Evolutionary conservation across 2,888 invertebrate species (phyloP).

Genomic region (Tortrix viridana): DNA sequence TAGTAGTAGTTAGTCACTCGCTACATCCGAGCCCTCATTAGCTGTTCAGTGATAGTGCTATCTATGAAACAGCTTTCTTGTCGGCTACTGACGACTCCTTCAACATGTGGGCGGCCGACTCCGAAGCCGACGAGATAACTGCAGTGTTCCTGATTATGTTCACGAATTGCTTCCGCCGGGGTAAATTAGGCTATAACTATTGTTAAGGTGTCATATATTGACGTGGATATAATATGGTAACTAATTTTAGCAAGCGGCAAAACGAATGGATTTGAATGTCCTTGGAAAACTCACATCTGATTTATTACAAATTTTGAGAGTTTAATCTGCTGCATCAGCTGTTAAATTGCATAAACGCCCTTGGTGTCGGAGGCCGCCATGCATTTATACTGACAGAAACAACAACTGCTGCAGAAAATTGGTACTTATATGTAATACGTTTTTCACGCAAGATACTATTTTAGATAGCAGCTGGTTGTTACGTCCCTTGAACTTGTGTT

Average conservation of each 20-base stretch:
- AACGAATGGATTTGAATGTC: too few species aligned
- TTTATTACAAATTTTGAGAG: too few species aligned
- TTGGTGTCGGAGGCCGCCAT: too few species aligned
- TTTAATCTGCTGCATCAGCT: too few species aligned
- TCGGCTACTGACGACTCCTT: conserved; percentile 10
- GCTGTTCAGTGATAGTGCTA: conserved; percentile 3
- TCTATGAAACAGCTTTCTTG: conserved; percentile 14
- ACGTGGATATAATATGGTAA: too few species aligned
- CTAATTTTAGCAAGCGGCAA: too few species aligned
- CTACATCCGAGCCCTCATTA: conserved; percentile 9
- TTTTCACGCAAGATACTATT: too few species aligned
- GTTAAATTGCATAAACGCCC: too few species aligned
- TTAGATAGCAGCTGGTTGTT: not conserved
- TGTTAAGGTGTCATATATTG: conserved; percentile 15
- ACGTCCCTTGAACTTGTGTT: conserved; percentile 25
- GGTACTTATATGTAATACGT: too few species aligned
- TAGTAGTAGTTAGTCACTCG: conserved; percentile 7
- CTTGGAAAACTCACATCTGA: too few species aligned
- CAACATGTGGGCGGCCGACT: conserved; percentile 52
- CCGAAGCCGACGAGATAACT: conserved; percentile 57
- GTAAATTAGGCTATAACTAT: conserved; percentile 16
- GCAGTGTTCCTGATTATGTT: conserved; percentile 46
- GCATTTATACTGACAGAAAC: too few species aligned
- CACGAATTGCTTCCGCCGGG: conserved; percentile 4
- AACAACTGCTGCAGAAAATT: too few species aligned